Evolutionary conservation across 2,888 invertebrate species (phyloP), one percentile per base, ranked within the genome.

Genomic region (Synergus gifuensis): DNA sequence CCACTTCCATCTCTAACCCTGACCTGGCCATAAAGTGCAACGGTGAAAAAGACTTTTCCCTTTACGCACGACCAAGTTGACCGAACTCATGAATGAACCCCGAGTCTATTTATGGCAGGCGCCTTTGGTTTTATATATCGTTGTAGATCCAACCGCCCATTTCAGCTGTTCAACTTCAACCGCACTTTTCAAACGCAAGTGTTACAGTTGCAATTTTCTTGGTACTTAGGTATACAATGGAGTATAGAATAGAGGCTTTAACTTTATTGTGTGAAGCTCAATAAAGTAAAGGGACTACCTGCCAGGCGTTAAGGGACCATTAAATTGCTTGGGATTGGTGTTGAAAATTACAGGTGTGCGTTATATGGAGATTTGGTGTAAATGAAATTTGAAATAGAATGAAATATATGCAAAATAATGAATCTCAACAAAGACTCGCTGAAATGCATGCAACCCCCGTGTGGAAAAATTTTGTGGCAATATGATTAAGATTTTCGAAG

Each of bases 31-130:
- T 89, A 89, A 89, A 89, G 87, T 85, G 86, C 85, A 87, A 80
- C 88, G 81, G 88, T 85, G 90, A 89, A 90, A 90, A 90, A 89
- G 88, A 90, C 89, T 90, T 89, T 90, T 89, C 88, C 89, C 86
- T 88, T 86, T 88, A 88, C 89, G 89, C 88, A 89, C 89, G 88
- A 84, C 78, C 83, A 85, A 88, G 87, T 87, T 88, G 88, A 87
- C 88, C 89, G 87, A 89, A 88, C 88, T 89, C 87, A 86, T 89
- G 89, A 89, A 89, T 89, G 89, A 88, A 89, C 87, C 86, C 86
- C 84, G 86, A 86, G 86, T 86, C 87, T 88, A 87, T 89, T 89
- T 88, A 89, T 87, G 87, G 86, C 84, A 84, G 85, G 86, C 86
- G 86, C 82, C 84, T 85, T 22, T 80, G 81, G 83, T 80, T 78